Evolutionary conservation across 35 echinoderm and acorn worm species (phyloP), one percentile per base, ranked within the genome.

Genomic region (Heliocidaris erythrogramma): DNA sequence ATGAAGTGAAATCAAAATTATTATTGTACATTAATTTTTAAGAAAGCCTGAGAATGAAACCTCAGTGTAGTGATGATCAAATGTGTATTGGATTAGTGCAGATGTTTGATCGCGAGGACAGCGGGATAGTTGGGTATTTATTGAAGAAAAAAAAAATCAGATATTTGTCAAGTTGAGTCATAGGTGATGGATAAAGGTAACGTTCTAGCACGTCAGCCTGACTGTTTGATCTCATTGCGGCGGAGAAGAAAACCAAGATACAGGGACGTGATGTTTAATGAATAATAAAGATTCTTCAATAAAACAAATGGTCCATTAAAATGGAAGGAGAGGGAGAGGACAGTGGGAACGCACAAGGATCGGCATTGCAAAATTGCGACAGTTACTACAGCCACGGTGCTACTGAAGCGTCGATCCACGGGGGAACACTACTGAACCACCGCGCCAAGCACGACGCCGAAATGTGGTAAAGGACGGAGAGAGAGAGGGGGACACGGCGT

Each of bases 301-400:
- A 92, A 92, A 92, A 92, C 91, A 92, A 92, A 92, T 92, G 91
- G 49, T 29, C 91, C 91, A 92, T 92, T 92, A 92, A 92, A 92
- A 59, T 52, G 91, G 9, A 92, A 92, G 47, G 49, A 92, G 48
- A 59, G 91, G 7, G 49, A 59, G 13, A 30, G 18, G 48, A 48
- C 16, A 59, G 50, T 47, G 31, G 31, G 47, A 47, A 48, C 87
- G 31, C 14, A 47, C 29, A 89, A 16, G 30, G 47, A 48, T 89
- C 87, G 32, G 47, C 87, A 48, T 47, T n/a, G 87, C 32, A 47
- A 84, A 4, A 42, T 42, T 42, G 65, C 65, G 65, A 78, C 65
- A 78, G 65, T 78, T 78, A 78, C 65, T 78, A n/a, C 65, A 78
- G 65, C 65, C 21, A 78, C 7, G 65, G 65, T 78, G 65, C 21